Evolutionary conservation across 2,797 vertebrate genomes (phyloP).

Genomic region (Hirundo rustica): DNA sequence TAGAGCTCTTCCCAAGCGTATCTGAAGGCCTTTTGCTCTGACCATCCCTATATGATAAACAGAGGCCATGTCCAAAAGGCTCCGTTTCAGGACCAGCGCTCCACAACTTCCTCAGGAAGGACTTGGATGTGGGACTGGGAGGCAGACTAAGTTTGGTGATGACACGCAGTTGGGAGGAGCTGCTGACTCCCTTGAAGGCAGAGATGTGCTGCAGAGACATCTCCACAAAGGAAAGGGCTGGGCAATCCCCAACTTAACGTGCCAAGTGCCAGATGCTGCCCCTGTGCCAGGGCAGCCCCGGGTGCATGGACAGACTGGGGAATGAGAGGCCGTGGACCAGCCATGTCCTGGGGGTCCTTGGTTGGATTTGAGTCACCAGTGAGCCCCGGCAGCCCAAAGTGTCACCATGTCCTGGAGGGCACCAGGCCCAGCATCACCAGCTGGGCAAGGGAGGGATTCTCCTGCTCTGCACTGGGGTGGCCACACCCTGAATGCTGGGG

Average conservation of each 20-base stretch:
- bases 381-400: neutral
- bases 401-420: neutral
- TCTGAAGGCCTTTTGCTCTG: neutral
- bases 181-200: neutral
- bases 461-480: neutral
- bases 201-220: neutral
- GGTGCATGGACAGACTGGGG: neutral
- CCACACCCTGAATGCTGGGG: neutral
- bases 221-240: neutral
- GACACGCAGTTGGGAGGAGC: neutral
- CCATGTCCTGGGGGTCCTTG: neutral
- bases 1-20: neutral
- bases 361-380: neutral
- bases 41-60: neutral
- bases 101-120: neutral
- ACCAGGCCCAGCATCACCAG: neutral
- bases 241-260: neutral
- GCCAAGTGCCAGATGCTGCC: neutral
- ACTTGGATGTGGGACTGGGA: neutral
- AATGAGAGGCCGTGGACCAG: neutral
- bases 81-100: fast-evolving
- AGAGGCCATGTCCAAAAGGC: neutral
- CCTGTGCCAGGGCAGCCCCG: neutral
- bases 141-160: neutral
- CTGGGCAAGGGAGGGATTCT: fast-evolving